These are phyloP conservation scores for Parnassius smintheus DNA, from an alignment of 2,888 invertebrate species.

Conservation along the genomic window DNA sequence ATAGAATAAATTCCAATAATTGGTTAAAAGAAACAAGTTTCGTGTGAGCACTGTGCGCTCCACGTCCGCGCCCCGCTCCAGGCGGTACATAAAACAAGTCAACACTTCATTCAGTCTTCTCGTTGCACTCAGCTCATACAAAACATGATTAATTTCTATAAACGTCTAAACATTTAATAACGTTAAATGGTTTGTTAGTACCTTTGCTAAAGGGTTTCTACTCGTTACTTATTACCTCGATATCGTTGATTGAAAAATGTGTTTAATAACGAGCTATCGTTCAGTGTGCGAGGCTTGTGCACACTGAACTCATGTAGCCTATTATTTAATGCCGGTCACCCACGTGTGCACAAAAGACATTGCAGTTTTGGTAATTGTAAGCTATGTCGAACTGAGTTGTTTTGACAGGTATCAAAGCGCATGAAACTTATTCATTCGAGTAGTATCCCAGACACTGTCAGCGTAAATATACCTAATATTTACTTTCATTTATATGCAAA, in stretches of 20 bases:
- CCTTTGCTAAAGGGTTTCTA: neutral
- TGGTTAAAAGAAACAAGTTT: too few species aligned
- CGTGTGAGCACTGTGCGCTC: neutral
- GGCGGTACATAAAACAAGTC: conserved; percentile 37
- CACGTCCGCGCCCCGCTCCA: neutral
- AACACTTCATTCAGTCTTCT: conserved; percentile 68
- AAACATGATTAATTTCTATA: conserved; percentile 35
- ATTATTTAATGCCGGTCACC: neutral
- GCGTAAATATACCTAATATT: too few species aligned
- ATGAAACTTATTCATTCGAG: too few species aligned
- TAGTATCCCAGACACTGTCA: too few species aligned
- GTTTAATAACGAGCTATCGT: neutral
- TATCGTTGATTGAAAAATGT: neutral
- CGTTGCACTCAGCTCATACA: conserved; percentile 62
- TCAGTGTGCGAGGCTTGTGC: neutral
- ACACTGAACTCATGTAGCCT: neutral
- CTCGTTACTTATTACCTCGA: neutral
- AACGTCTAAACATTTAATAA: conserved; percentile 17
- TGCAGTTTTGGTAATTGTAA: too few species aligned
- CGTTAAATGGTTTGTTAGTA: conserved; percentile 1
- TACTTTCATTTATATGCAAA: too few species aligned
- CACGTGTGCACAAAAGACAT: too few species aligned
- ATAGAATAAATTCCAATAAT: too few species aligned
- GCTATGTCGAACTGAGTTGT: too few species aligned
- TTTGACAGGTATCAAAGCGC: too few species aligned